Evolutionary conservation across 2,888 invertebrate genomes (phyloP), one percentile per base, ranked within the genome.

Genomic region (Caenorhabditis doughertyi): DNA sequence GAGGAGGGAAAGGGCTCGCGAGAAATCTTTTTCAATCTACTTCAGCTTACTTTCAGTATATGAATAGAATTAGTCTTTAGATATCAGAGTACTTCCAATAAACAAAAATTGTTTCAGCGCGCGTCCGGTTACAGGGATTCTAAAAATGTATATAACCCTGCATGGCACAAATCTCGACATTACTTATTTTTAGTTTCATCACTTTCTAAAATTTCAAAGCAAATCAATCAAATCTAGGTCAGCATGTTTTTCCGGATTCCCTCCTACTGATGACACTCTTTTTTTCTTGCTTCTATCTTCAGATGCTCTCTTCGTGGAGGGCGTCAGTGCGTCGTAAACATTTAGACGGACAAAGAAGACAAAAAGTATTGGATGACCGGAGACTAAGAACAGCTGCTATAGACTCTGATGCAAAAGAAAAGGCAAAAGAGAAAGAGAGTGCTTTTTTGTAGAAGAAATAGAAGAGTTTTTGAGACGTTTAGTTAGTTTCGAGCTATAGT

Each of bases 241-340:
- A 39, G 13, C 11, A 1, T 8, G 9, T 42, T 29, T 62, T 47
- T 39, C 16, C 39, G n/a, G n/a, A 11, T 27, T 18, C 49, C 7
- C 8, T 53, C 27, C 64, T n/a, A 11, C 25, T n/a, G 3, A 9
- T 27, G n/a, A 16, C 44, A 25, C 23, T 32, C 44, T 16, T 21
- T 11, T 47, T 55, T 16, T 62, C 23, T 39, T 72, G 27, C 29
- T 53, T 42, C 53, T 51, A n/a, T 32, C 13, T 29, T 23, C 27
- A 21, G 68, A 42, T 21, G 44, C 44, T 47, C 44, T 47, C 18
- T 47, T 25, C 56, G 56, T 53, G 65, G 56, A 58, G 74, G 76
- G 60, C 76, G 76, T 76, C 76, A 68, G 76, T 58, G 32, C 39
- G 76, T 68, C 76, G 76, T 76, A 76, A 76, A 76, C 76, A 76